These are phyloP conservation scores for Dynastes hyllus DNA, from an alignment of 2,888 invertebrate genomes.

Conservation along the genomic window DNA sequence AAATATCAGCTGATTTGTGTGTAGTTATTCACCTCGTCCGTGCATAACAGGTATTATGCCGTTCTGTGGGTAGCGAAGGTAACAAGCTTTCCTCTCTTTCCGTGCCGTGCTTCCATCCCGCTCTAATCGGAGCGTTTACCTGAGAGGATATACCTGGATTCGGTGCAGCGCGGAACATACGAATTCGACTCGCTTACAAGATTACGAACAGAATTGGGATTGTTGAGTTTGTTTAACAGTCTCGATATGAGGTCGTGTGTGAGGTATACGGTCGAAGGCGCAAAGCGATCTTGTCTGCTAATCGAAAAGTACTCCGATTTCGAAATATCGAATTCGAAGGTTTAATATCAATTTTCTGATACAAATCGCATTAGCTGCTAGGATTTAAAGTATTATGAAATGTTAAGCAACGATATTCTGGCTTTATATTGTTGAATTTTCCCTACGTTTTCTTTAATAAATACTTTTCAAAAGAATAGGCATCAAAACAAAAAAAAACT, in stretches of 20 bases:
- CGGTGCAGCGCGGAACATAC: slow-evolving; percentile 42
- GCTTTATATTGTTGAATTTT: no score
- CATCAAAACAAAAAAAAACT: no score
- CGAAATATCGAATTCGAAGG: no score
- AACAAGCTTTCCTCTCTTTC: slow-evolving; percentile 46
- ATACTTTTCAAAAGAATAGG: no score
- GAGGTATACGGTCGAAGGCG: slow-evolving; percentile 15
- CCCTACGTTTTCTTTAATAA: no score
- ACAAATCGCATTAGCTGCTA: no score
- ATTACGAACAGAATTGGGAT: slow-evolving; percentile 51
- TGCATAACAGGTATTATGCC: slow-evolving; percentile 50
- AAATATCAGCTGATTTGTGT: slow-evolving; percentile 53
- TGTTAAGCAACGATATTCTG: no score
- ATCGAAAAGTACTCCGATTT: slow-evolving; percentile 12
- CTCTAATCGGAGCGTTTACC: slow-evolving; percentile 52
- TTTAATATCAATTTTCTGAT: no score
- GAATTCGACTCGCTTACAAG: slow-evolving; percentile 51
- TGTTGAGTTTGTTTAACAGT: slow-evolving; percentile 47
- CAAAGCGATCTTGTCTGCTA: slow-evolving; percentile 8
- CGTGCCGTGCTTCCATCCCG: slow-evolving; percentile 10
- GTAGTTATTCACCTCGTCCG: slow-evolving; percentile 51
- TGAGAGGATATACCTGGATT: slow-evolving; percentile 50
- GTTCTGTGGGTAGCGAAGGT: slow-evolving; percentile 50
- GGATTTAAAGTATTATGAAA: no score
- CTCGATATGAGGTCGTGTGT: slow-evolving; percentile 36